Conservation (phyloP, 2,113 vertebrate genomes). For the Sinocyclocheilus anshuiensis region DNA sequence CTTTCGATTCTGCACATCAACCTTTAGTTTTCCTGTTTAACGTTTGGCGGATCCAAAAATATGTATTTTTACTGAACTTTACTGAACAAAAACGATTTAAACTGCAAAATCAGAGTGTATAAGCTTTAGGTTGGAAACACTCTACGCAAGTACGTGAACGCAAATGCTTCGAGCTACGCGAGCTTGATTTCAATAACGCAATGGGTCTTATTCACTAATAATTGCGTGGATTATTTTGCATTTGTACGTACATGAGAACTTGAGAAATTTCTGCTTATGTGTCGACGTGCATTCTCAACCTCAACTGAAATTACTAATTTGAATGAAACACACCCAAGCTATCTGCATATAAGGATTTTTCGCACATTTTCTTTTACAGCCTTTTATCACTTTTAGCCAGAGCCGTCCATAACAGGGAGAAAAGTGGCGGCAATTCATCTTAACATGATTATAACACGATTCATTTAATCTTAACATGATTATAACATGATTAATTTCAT, state of each 20-base stretch:
- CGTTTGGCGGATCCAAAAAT: constrained; percentile 25
- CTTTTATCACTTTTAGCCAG: not conserved
- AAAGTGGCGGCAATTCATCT: too few species aligned
- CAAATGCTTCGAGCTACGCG: not conserved
- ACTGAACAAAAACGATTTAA: constrained; percentile 57
- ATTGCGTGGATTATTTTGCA: not conserved
- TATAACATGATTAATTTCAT: too few species aligned
- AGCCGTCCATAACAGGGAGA: too few species aligned
- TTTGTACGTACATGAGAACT: not conserved
- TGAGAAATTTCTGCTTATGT: not conserved
- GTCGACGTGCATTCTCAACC: not conserved
- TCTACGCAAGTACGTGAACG: not conserved
- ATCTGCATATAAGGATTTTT: not conserved
- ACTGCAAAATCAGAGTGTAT: constrained; percentile 56
- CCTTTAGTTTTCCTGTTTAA: constrained; percentile 27
- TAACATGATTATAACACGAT: too few species aligned
- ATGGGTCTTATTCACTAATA: not conserved
- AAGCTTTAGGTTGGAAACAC: constrained; percentile 21
- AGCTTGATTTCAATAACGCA: not conserved
- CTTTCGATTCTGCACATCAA: constrained; percentile 42
- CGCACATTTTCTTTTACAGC: not conserved
- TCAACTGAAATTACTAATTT: not conserved
- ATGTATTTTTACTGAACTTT: constrained; percentile 56
- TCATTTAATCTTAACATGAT: too few species aligned
- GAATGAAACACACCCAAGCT: not conserved